Percentiles rank a stretch among this genome's conserved stretches.
phyloP scores from a whole-genome alignment of 2,113 vertebrate genomes.

The Urocitellus parryii region DNA sequence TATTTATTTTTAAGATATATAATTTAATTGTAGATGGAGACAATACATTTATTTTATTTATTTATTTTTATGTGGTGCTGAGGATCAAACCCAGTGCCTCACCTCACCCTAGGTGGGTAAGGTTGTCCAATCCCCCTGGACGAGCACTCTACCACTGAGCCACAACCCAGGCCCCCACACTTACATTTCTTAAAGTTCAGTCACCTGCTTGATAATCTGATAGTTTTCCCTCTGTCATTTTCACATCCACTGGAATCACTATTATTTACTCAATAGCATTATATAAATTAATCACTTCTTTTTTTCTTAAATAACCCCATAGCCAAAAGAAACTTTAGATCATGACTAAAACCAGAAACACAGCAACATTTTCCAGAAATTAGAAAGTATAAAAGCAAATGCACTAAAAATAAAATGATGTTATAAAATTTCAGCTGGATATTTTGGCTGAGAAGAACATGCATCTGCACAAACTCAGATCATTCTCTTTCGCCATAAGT shows the following conservation, averaged over 20 bases:
- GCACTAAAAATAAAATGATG: not conserved
- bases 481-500: not conserved
- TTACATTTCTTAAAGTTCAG: not conserved
- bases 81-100: too few relatives aligned
- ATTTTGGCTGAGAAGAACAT: not conserved
- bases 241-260: not conserved
- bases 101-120: too few relatives aligned
- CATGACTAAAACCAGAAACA: constrained; percentile 4
- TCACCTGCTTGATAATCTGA: not conserved
- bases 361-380: not conserved
- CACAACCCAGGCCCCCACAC: too few relatives aligned
- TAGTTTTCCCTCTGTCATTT: not conserved
- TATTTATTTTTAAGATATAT: not conserved
- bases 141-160: too few relatives aligned
- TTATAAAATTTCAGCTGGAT: not conserved
- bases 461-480: not conserved
- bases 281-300: not conserved
- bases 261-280: constrained; percentile 3
- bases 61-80: too few relatives aligned
- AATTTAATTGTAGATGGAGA: too few relatives aligned
- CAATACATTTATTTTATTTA: too few relatives aligned
- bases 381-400: constrained; percentile 16
- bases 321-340: constrained; percentile 24
- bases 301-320: not conserved
- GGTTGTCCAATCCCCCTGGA: too few relatives aligned